Evolutionary conservation across 1,140 invertebrate genomes (phyloP), one percentile per base, ranked within the genome.

Genomic region (Lasioglossum baleicum): DNA sequence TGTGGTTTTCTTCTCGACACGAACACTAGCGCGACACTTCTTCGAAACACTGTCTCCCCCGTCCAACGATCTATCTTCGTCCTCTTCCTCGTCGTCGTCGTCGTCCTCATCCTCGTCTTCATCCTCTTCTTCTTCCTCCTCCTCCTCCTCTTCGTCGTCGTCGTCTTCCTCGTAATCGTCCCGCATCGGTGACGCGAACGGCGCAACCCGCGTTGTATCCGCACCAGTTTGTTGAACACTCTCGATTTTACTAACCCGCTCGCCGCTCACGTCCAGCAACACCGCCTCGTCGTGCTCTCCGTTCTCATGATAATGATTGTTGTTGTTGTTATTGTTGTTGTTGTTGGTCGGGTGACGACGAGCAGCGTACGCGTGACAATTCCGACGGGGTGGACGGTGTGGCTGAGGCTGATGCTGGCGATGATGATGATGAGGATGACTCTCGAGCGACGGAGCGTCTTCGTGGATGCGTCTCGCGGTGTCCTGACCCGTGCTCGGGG

Each of bases 111-210:
- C 48, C 15, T 68, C 68, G 3, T 64, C 76, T 1, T 75, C 66
- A 0, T 81, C 72, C 20, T 64, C 73, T 7, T 77, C 66, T 6
- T 48, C 63, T 26, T 22, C 75, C 2, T 72, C 70, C 3, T 72
- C 51, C n/a, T 75, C 64, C 7, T 63, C 56, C 11, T 63, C 56
- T 11, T 44, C 42, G 17, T 56, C 58, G n/a, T 61, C 72, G 2
- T 86, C 86, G 22, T 82, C 56, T 13, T 77, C 82, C 61, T 81
- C 81, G 81, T 63, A 67, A 40, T 75, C 72, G 11, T 67, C 51
- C 31, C 51, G 35, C 51, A 17, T 61, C 63, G 56, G 40, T n/a
- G 26, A 26, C 26, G 26, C 26, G 26, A 26, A 26, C 26, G 26
- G 26, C 26, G 1, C 26, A 26, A 26, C 26, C 26, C 26, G 26